Base-by-base conservation (phyloP, 2,888 invertebrate genomes). In the Branchellion lobata region DNA sequence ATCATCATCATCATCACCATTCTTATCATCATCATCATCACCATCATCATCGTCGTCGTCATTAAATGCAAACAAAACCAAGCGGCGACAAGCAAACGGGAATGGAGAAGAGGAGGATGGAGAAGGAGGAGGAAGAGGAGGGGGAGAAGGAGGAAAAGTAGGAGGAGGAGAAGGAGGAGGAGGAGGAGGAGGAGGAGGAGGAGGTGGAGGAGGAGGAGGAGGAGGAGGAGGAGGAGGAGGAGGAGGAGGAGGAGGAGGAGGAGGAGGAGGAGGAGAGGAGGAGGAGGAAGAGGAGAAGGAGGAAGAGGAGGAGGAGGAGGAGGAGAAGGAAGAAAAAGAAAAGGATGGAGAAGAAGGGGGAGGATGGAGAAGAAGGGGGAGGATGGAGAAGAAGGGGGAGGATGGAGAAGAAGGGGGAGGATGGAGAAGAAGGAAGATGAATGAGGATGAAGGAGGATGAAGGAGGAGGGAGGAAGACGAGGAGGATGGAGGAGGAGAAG, bases 1-100 rank as follows among this genome's bases (percentile, higher is more conserved):
- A 77, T 77, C 77, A 77, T 27, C 77, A 77, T 77, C 77, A 65
- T 77, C 77, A 65, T 77, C 33, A 33, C 21, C 61, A 77, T 77
- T 33, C 71, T 33, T 5, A 61, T 77, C 33, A 57, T 65, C 33
- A 21, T 77, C 77, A 65, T 65, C 61, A 77, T 77, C 61, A 77
- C 8, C 61, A 77, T 77, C 77, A 77, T 77, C 71, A 33, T 29
- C 71, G n/a, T 14, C 34, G 47, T 71, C 51, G 24, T 47, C 51
- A 47, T 36, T 11, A 73, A 21, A 11, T 51, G 21, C 51, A 51
- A 51, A 11, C 51, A 51, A 11, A 51, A 51, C 51, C 51, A 51
- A 21, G 14, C 14, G 51, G 21, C 51, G 14, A 51, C 11, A 51
- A 18, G 51, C 11, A 18, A 51, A 51, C 51, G 24, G 31, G 14